Evolutionary conservation across 2,113 vertebrate species (phyloP), one percentile per base, ranked within the genome.

Genomic region (Pangasianodon hypophthalmus): DNA sequence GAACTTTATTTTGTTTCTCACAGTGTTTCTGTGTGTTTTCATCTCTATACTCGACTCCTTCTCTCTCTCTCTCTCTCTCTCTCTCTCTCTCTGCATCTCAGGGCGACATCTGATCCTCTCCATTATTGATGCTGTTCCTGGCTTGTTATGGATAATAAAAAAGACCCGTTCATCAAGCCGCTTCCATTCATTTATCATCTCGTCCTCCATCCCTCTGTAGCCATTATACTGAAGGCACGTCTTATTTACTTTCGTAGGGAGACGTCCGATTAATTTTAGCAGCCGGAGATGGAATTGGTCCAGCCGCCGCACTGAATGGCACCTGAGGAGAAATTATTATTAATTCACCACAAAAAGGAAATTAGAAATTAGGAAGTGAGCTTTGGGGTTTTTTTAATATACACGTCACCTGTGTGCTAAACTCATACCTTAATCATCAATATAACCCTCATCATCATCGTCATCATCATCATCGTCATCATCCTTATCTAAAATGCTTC

Each of bases 281-380:
- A 85, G 84, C 90, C 90, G 90, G 92, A 92, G 92, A 92, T 90
- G 87, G 89, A 89, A 86, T 56, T 71, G 46, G 69, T 90, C 82
- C 92, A 88, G 86, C 50, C 84, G 71, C 81, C 52, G 84, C 24
- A 1, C 82, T 91, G 80, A 91, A 88, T 90, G 89, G 90, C 44
- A 88, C 89, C 90, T 92, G 62, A 86, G 92, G 88, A 89, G 79
- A 90, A 92, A 90, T 75, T 77, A 91, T 92, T 92, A 92, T 91
- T 92, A 92, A 92, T 92, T 90, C 87, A 91, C 89, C 85, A 85
- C 48, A 85, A 87, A 89, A 91, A 92, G 92, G 92, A 92, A 92
- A 92, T 92, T 89, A 92, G 92, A 92, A 92, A 91, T 90, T 80
- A 92, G 90, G 83, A 64, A 71, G 64, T 48, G 50, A 54, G 81